Percentiles rank a stretch among this genome's conserved stretches.
These are phyloP conservation scores for Machaerirhynchus nigripectus DNA, from an alignment of 2,113 vertebrate genomes.

Conservation along the genomic window DNA sequence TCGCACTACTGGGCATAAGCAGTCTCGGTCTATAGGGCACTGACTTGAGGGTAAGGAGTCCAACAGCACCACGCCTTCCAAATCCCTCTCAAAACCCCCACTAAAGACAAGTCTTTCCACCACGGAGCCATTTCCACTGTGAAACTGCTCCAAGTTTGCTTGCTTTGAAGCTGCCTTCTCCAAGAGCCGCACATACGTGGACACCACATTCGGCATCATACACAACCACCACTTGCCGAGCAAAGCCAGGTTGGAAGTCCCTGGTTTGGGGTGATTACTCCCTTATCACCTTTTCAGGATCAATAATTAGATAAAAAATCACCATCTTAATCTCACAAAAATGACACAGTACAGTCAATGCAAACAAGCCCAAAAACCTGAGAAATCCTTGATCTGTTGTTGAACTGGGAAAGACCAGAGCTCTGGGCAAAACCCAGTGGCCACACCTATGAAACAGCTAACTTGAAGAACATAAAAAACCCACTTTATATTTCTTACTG, in stretches of 20 bases:
- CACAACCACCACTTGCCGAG: fast-evolving
- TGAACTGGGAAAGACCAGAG: conserved; percentile 34
- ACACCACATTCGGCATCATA: fast-evolving
- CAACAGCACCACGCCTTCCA: neutral
- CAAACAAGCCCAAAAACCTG: neutral
- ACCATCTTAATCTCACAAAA: neutral
- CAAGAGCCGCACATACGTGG: fast-evolving
- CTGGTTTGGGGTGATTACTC: neutral
- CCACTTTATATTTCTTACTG: neutral
- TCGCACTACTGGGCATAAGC: neutral
- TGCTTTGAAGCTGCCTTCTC: neutral
- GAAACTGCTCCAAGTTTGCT: neutral
- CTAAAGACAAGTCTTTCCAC: neutral
- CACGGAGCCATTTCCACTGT: neutral
- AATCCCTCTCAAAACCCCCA: neutral
- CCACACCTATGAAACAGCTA: neutral
- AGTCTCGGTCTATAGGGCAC: neutral
- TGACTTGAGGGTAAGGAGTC: neutral
- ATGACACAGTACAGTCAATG: neutral
- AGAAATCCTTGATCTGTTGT: neutral
- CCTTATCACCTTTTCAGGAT: neutral
- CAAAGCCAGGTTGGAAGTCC: neutral
- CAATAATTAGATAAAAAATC: neutral
- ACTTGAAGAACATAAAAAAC: neutral
- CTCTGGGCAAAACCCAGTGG: conserved; percentile 32